A percentile compares a stretch with the other conserved stretches of the same genome.
Evolutionary conservation across 23 tunicate genomes (phyloP).

Genomic region (Phallusia fumigata): DNA sequence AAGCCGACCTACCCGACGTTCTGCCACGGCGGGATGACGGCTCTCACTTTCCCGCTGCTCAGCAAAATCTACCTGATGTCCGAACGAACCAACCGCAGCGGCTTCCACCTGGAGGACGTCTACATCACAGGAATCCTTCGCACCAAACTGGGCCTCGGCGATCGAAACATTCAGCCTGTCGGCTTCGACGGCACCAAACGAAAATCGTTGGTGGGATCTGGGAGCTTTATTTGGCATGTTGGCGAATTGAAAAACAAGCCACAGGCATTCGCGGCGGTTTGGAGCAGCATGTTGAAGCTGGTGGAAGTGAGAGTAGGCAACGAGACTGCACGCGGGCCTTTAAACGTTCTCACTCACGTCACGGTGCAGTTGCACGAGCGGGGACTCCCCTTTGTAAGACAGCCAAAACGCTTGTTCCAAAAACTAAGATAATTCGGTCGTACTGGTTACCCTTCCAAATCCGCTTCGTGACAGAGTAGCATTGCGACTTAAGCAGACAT

Average conservation of each 20-base stretch:
- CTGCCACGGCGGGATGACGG: slow-evolving; percentile 81
- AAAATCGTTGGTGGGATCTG: not conserved
- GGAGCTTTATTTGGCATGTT: slow-evolving; percentile 1
- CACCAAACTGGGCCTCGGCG: not conserved
- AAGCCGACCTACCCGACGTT: slow-evolving; percentile 38
- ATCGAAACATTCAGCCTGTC: slow-evolving; percentile 1
- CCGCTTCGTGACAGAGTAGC: too few species aligned
- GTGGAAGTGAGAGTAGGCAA: not conserved
- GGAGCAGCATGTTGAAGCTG: not conserved
- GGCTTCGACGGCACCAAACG: not conserved
- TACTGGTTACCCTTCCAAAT: too few species aligned
- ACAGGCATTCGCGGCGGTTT: not conserved
- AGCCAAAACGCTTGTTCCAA: not conserved
- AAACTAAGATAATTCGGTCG: too few species aligned
- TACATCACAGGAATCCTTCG: slow-evolving; percentile 63
- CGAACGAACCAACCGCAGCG: slow-evolving; percentile 48
- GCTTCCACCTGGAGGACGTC: slow-evolving; percentile 68
- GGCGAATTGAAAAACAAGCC: not conserved
- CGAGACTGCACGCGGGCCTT: not conserved
- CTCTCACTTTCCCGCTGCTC: slow-evolving; percentile 24
- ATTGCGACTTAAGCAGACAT: too few species aligned
- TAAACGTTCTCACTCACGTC: not conserved
- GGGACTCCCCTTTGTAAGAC: not conserved
- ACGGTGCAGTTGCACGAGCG: not conserved
- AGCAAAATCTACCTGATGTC: slow-evolving; percentile 49